Evolutionary conservation across 2,797 vertebrate genomes (phyloP), one percentile per base, ranked within the genome.

Genomic region (Acropternis orthonyx): DNA sequence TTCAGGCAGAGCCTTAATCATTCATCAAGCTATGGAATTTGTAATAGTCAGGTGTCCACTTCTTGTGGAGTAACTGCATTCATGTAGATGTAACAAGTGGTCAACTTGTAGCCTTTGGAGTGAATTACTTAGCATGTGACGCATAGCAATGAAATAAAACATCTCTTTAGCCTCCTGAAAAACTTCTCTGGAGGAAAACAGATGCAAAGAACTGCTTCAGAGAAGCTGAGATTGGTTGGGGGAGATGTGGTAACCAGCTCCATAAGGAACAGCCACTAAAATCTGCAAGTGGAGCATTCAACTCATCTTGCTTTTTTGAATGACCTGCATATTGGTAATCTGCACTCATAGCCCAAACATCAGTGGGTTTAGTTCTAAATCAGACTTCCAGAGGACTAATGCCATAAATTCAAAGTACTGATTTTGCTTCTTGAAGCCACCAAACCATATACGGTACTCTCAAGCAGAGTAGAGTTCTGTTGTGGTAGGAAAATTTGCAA

Each of bases 181-280:
- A 85, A 27, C 23, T 75, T 87, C 27, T 0, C 10, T 74, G 34
- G 21, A 41, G 59, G 20, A 79, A 85, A 83, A 51, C 14, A 63
- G 6, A 14, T 21, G 22, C 6, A 1, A 62, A 3, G 24, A 80
- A 62, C 24, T 68, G 20, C n/a, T 74, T 92, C 62, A 85, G 16
- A 56, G 32, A 91, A 78, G 32, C 27, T 58, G 30, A 68, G 28
- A 48, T 32, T 28, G 22, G 3, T 12, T 14, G 14, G 26, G 41
- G 36, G 54, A 55, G 27, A 27, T 1, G 0, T 5, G 5, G 12
- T 61, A 66, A 37, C 19, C 0, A 0, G 14, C 20, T 87, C 16
- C 3, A 1, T 62, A 23, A 65, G 20, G 22, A 91, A 30, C 5
- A 13, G 20, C 74, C 36, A 20, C 1, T 75, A 16, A 91, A 89